Base-by-base conservation (phyloP, 2,888 invertebrate genomes). In the Trisateles emortualis region DNA sequence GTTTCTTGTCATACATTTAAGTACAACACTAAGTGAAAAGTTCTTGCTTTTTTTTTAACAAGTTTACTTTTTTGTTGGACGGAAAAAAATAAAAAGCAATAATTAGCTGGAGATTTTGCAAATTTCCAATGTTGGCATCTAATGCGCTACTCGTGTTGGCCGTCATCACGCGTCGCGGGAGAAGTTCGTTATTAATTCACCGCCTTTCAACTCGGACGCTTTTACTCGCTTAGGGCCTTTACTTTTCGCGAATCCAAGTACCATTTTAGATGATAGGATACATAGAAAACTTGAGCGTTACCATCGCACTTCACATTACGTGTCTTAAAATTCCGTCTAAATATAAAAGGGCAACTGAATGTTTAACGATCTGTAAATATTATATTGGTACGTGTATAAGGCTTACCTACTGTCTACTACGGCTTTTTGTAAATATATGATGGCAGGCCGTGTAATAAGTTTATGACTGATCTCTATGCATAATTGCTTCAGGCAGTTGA, bases 121-220 rank as follows among this genome's bases (percentile, higher is more conserved):
- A 84, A 82, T 82, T 80, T 86, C 79, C 73, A 70, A 76, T 79
- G 81, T 84, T 83, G 75, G 77, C 81, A 80, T 86, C 88, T 92
- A 92, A 92, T 92, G 92, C 92, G 88, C 84, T 88, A 92, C 90
- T 87, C 91, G 84, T 92, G 92, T 92, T 82, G 87, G 89, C 90
- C 90, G 92, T 92, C 92, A 91, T 87, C 90, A 88, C 86, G 90
- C 87, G 88, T 90, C 90, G 90, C 89, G 87, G 87, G 84, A 83
- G 87, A 87, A 90, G 83, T 89, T 90, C 87, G 83, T 91, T 92
- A 90, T 88, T 90, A 88, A 92, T 92, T 92, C 91, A 92, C 79
- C 80, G 81, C 81, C 80, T 86, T 79, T 86, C 83, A 83, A 85
- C 85, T 89, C 68, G 65, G 81, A 79, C 76, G 81, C 78, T 86